phyloP scores from a whole-genome alignment of 1,140 invertebrate genomes.

The Myzus persicae region DNA sequence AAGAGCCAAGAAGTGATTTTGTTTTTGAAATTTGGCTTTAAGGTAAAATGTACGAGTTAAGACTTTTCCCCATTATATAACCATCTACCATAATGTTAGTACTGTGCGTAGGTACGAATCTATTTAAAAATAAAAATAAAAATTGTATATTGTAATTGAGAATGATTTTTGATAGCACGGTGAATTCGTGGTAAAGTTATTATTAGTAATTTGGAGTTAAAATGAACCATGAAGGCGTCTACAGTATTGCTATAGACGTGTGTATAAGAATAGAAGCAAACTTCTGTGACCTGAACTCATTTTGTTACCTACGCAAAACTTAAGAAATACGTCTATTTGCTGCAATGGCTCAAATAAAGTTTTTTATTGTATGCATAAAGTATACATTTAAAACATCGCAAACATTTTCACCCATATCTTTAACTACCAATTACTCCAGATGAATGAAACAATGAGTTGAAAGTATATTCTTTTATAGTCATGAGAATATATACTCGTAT shows the following conservation, averaged over 20 bases:
- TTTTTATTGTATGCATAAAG: background rate
- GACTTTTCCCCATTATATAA: background rate
- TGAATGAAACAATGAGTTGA: background rate
- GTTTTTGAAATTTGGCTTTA: background rate
- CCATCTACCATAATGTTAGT: no score
- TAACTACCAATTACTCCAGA: background rate
- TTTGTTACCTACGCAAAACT: background rate
- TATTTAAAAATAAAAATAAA: no score
- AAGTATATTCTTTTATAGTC: background rate
- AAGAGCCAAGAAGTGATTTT: background rate
- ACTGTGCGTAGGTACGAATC: no score
- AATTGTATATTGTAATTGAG: no score
- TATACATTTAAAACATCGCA: background rate
- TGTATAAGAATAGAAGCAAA: background rate
- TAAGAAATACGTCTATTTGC: background rate
- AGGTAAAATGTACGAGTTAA: background rate
- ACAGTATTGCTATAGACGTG: no score
- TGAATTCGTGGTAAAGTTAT: no score
- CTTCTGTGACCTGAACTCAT: background rate
- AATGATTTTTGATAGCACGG: no score
- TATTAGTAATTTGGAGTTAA: no score
- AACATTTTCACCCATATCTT: background rate
- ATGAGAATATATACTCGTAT: background rate
- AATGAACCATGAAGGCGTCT: no score
- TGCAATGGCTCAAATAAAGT: background rate